Base-by-base conservation (phyloP, 2,888 invertebrate species). In the Ischnura elegans region DNA sequence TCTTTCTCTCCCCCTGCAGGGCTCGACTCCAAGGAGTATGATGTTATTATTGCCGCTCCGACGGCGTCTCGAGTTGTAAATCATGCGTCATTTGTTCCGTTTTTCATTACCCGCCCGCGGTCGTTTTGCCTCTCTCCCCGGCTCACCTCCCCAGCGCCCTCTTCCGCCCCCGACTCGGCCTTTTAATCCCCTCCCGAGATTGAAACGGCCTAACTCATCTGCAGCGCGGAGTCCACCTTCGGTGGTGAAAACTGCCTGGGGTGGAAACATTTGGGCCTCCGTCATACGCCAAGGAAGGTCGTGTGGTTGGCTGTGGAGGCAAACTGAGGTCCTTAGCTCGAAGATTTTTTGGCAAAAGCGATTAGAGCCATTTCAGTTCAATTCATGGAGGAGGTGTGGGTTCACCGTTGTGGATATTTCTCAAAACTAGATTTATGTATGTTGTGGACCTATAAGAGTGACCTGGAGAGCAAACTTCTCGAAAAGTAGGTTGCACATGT, bases 11-110 rank as follows among this genome's bases (percentile, higher is more conserved):
- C 16, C 76, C 76, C n/a, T 36, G 10, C 25, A 10, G 76, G 76
- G 76, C 76, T 76, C 13, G 10, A 29, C 76, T 76, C 76, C 25
- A 25, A 36, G 29, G 76, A n/a, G 76, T 21, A 36, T 29, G 36
- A 76, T 76, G 76, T 76, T 76, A 76, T 76, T 76, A 25, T 76
- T 76, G 76, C 36, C 76, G 76, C 76, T 36, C 36, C 4, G 76
- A 13, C 4, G 51, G 51, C 61, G 76, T 36, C 76, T 76, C 76
- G 76, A 76, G 76, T 76, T 76, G 29, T 76, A 76, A 76, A 76
- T 76, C 76, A 76, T 76, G 76, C 76, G 76, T 76, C 76, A 76
- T 76, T 76, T 76, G 76, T 76, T 76, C 76, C 76, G 76, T 76
- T 76, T 76, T 76, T 76, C 36, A 29, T 36, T 76, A 36, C 29